phyloP scores from a whole-genome alignment of 2,888 invertebrate genomes.

The Encarsia formosa region DNA sequence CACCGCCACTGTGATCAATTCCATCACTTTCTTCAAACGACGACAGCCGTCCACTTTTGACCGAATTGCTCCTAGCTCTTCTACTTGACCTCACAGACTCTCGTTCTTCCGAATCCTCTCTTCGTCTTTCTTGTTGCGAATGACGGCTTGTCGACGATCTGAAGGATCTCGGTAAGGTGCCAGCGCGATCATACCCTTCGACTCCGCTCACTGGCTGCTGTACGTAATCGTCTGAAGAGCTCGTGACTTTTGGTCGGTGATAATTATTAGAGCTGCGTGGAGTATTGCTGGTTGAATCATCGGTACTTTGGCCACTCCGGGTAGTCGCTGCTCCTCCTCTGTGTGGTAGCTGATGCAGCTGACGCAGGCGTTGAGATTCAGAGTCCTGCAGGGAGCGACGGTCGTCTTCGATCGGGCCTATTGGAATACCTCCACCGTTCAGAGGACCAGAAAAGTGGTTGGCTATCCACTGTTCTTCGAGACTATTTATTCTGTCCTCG shows the following conservation, averaged over 20 bases:
- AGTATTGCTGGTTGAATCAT: conserved; percentile 35
- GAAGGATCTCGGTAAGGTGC: conserved; percentile 12
- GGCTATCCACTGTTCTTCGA: conserved; percentile 43
- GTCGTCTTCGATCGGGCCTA: conserved; percentile 23
- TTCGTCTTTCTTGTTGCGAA: neutral
- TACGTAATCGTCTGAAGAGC: conserved; percentile 44
- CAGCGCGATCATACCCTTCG: conserved; percentile 2
- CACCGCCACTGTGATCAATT: too few relatives aligned
- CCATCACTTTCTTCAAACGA: conserved; percentile 25
- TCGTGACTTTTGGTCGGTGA: conserved; percentile 34
- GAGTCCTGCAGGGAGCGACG: neutral
- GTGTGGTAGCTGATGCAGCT: too few relatives aligned
- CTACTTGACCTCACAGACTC: conserved; percentile 2
- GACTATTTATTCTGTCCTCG: conserved; percentile 40
- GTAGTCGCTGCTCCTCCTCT: conserved; percentile 26
- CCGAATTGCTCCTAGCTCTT: conserved; percentile 9
- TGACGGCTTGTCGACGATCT: neutral
- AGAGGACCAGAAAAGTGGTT: conserved; percentile 22
- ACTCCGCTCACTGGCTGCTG: too few relatives aligned
- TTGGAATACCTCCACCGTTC: neutral
- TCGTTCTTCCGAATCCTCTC: neutral
- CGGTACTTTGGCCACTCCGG: conserved; percentile 38
- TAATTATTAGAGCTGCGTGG: conserved; percentile 33
- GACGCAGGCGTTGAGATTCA: too few relatives aligned
- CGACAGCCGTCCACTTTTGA: conserved; percentile 9